These are phyloP conservation scores for Girardia tigrina DNA, from an alignment of 2,888 invertebrate genomes.

Conservation along the genomic window DNA sequence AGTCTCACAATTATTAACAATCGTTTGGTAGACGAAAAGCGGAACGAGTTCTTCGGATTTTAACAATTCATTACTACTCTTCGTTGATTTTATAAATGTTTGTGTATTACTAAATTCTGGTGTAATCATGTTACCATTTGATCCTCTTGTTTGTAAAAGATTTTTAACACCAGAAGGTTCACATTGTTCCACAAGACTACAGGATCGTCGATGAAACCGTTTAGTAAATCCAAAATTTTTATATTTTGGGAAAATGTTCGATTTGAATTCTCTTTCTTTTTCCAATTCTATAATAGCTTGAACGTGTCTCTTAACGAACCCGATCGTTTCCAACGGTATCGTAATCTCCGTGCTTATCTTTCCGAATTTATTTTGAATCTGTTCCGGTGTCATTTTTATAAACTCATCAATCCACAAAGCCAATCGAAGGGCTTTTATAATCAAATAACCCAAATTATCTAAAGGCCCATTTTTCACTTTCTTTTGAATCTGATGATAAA, in stretches of 20 bases:
- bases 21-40: background rate
- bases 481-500: constrained; percentile 29
- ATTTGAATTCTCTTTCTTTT: constrained; percentile 16
- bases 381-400: background rate
- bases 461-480: constrained; percentile 27
- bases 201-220: background rate
- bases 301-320: constrained; percentile 19
- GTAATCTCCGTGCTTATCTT: background rate
- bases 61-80: background rate
- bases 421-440: constrained; percentile 14
- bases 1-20: constrained; percentile 28
- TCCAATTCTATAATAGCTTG: constrained; percentile 19
- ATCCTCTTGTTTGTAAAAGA: background rate
- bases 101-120: background rate
- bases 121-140: background rate
- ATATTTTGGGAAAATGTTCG: background rate
- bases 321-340: background rate
- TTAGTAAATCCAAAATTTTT: background rate
- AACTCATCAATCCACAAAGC: constrained; percentile 11
- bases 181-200: background rate
- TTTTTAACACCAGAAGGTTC: background rate
- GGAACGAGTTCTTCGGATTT: background rate
- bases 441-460: constrained; percentile 28
- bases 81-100: background rate
- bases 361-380: constrained; percentile 11